These are phyloP conservation scores for Sesamia nonagrioides DNA, from an alignment of 1,140 invertebrate species.

Conservation along the genomic window DNA sequence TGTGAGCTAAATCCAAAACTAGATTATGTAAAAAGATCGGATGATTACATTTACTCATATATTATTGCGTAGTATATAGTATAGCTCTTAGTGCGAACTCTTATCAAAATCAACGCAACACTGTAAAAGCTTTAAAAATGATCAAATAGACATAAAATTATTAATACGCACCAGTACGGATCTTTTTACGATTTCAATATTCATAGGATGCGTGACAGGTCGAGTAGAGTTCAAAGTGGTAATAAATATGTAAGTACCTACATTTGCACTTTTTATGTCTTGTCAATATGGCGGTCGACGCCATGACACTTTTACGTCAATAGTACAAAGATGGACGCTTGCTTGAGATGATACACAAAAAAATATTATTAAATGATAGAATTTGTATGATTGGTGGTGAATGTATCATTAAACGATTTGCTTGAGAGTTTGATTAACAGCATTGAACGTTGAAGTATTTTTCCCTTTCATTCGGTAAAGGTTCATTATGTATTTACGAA, in stretches of 20 bases:
- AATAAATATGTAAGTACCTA: not conserved
- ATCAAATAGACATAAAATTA: no score
- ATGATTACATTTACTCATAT: no score
- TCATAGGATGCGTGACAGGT: not conserved
- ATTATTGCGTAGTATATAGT: no score
- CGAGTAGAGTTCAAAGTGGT: not conserved
- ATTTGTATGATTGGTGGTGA: not conserved
- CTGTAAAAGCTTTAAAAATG: no score
- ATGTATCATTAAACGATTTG: not conserved
- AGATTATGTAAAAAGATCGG: no score
- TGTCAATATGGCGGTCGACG: slow-evolving; percentile 1
- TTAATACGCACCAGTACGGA: no score
- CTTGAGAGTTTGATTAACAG: not conserved
- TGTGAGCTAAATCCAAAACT: no score
- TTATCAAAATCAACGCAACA: no score
- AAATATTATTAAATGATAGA: not conserved
- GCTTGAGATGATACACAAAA: not conserved
- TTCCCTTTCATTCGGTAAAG: no score
- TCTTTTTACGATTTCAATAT: not conserved
- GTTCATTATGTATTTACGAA: no score
- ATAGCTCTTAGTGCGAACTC: no score
- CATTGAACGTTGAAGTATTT: not conserved
- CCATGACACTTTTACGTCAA: slow-evolving; percentile 4
- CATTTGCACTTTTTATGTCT: slow-evolving; percentile 1
- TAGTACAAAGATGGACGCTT: not conserved